Evolutionary conservation across 2,113 vertebrate genomes (phyloP).

Genomic region (Pipra filicauda): DNA sequence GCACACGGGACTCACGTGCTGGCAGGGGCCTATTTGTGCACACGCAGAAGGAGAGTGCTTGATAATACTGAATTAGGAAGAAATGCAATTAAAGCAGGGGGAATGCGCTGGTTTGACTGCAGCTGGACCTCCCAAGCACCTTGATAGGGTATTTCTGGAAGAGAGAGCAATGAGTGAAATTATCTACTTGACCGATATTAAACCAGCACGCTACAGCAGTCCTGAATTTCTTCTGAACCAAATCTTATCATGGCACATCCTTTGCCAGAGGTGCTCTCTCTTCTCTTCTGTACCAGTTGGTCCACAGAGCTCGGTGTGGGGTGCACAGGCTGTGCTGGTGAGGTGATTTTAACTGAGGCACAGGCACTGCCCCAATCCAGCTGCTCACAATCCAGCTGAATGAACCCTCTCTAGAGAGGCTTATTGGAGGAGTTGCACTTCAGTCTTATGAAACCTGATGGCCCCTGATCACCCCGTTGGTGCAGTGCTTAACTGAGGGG

Average conservation of each 20-base stretch:
- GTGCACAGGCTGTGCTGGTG: neutral
- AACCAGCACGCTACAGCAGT: neutral
- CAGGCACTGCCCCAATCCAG: rapidly evolving
- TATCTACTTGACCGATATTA: neutral
- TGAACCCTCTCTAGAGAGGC: neutral
- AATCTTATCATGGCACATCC: neutral
- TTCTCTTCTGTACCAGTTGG: neutral
- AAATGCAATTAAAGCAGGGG: neutral
- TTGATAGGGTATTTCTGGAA: neutral
- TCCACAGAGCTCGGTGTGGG: neutral
- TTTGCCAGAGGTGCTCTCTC: neutral
- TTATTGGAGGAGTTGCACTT: neutral
- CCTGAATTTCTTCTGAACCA: neutral
- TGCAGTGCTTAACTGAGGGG: neutral
- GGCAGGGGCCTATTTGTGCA: neutral
- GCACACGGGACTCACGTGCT: rapidly evolving
- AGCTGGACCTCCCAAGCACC: neutral
- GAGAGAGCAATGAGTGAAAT: neutral
- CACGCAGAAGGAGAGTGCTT: neutral
- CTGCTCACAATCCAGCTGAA: neutral
- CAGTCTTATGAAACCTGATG: neutral
- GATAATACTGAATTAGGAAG: neutral
- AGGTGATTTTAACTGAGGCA: neutral
- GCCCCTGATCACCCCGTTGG: neutral
- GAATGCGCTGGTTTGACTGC: neutral